Evolutionary conservation across 2,888 invertebrate genomes (phyloP).

Genomic region (Tenodera sinensis): DNA sequence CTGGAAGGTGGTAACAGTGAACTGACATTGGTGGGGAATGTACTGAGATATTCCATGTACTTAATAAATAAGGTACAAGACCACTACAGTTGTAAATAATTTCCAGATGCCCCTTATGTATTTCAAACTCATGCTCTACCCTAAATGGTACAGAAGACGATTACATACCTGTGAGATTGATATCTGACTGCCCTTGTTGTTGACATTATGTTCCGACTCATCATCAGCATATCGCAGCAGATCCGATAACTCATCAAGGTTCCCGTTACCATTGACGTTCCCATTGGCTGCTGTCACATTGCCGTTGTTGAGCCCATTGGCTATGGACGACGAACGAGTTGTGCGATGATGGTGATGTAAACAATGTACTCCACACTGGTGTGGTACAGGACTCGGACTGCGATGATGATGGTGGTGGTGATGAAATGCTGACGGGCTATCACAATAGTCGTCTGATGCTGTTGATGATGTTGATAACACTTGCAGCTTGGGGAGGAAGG

Average conservation of each 20-base stretch:
- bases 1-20: no score
- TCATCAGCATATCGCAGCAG: conserved; percentile 71
- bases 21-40: no score
- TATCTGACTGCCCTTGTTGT: conserved; percentile 72
- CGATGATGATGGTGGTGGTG: conserved; percentile 29
- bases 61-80: no score
- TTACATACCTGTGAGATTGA: conserved; percentile 61
- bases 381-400: conserved; percentile 25
- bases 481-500: conserved; percentile 48
- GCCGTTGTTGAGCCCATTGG: conserved; percentile 47
- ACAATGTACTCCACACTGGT: conserved; percentile 42
- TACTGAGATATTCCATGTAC: no score
- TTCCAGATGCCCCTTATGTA: no score
- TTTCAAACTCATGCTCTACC: no score
- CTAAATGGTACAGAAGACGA: no score
- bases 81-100: no score
- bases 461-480: conserved; percentile 44
- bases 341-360: conserved; percentile 29
- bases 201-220: conserved; percentile 52
- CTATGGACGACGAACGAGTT: conserved; percentile 36
- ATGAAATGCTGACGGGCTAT: conserved; percentile 34
- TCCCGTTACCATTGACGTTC: conserved; percentile 49
- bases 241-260: conserved; percentile 67
- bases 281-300: conserved; percentile 36
- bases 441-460: conserved; percentile 37